Conservation (phyloP, 2,888 invertebrate species). For the Leptopilina drosophilae region DNA sequence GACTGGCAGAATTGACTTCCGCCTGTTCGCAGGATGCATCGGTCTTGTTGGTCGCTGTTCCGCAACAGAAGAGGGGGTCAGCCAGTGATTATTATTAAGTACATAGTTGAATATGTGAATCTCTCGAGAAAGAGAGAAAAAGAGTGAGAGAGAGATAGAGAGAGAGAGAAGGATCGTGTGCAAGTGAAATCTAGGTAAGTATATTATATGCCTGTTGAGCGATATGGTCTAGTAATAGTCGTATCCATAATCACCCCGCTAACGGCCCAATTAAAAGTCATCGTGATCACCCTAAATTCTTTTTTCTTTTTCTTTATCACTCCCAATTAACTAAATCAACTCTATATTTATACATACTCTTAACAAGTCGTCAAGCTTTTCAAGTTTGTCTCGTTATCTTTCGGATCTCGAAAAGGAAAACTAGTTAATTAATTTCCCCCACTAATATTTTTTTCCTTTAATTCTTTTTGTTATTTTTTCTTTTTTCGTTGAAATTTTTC, state of each 20-base stretch:
- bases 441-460: no score
- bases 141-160: neutral
- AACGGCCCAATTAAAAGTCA: conserved; percentile 67
- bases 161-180: conserved; percentile 51
- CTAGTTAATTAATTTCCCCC: no score
- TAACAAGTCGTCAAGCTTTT: neutral
- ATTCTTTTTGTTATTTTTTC: neutral
- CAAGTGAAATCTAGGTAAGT: conserved; percentile 77
- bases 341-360: neutral
- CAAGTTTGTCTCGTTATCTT: neutral
- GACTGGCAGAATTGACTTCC: conserved; percentile 77
- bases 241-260: conserved; percentile 70
- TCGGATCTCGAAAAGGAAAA: neutral
- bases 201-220: conserved; percentile 76
- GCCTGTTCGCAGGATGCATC: conserved; percentile 65
- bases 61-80: conserved; percentile 60
- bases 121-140: neutral
- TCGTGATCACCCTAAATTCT: conserved; percentile 40
- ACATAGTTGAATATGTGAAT: conserved; percentile 44
- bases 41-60: conserved; percentile 76
- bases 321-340: conserved; percentile 22
- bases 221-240: conserved; percentile 75
- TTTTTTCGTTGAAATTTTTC: no score
- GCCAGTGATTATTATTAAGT: conserved; percentile 59
- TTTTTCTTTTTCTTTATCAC: neutral